Conservation (phyloP, 2,113 vertebrate genomes). For the Prunella fulvescens region DNA sequence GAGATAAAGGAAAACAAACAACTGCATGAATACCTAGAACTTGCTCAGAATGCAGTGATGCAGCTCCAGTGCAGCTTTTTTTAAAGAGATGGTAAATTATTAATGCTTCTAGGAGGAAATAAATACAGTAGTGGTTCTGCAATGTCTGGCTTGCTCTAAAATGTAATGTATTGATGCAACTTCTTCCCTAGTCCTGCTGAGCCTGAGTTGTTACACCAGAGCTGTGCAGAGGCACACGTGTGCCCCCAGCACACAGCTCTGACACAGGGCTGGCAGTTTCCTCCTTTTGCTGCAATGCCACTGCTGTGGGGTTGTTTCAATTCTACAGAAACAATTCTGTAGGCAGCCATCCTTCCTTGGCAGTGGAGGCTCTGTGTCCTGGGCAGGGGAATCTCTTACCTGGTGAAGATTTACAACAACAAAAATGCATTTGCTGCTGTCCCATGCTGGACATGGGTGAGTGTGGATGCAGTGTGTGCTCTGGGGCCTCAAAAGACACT, state of each 20-base stretch:
- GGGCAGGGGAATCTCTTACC: neutral
- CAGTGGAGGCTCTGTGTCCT: neutral
- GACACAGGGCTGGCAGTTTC: neutral
- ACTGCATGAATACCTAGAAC: neutral
- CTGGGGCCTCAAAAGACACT: neutral
- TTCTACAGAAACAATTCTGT: neutral
- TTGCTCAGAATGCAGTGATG: neutral
- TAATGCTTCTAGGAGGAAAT: constrained; percentile 49
- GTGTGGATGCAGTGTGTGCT: neutral
- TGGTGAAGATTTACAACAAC: neutral
- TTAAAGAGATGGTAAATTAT: constrained; percentile 37
- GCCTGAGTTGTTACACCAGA: neutral
- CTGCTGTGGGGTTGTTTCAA: neutral
- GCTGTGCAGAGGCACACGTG: neutral
- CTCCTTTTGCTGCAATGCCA: neutral
- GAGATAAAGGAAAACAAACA: constrained; percentile 19
- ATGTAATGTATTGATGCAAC: neutral
- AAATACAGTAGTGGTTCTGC: neutral
- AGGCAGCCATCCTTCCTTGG: neutral
- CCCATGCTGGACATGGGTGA: neutral
- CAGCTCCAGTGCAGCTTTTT: neutral
- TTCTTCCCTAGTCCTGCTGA: neutral
- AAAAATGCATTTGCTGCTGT: neutral
- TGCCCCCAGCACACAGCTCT: neutral
- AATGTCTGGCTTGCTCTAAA: neutral